phyloP scores from a whole-genome alignment of 2,113 vertebrate genomes.

The Alectura lathami region DNA sequence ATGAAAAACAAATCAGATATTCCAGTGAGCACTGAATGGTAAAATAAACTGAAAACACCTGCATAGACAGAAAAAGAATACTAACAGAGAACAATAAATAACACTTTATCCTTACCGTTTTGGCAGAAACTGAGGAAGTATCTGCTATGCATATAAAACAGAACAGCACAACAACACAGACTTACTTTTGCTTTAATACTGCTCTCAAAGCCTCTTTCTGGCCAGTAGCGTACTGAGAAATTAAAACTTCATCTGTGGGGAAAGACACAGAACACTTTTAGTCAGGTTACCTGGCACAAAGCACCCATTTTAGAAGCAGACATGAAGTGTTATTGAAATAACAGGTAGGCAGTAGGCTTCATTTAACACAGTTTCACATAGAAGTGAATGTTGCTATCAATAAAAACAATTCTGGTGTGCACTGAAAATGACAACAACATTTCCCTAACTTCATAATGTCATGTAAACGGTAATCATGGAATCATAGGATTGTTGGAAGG shows the following conservation, averaged over 20 bases:
- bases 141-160: background rate
- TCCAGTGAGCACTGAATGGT: background rate
- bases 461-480: background rate
- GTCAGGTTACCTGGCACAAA: background rate
- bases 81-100: background rate
- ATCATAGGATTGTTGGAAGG: no score
- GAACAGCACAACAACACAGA: background rate
- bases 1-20: background rate
- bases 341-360: background rate
- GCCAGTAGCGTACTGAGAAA: slow-evolving; percentile 82
- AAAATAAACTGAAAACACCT: background rate
- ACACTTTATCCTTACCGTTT: background rate
- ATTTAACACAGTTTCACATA: background rate
- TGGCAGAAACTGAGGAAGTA: background rate
- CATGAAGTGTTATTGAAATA: background rate
- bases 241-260: slow-evolving; percentile 79
- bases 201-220: slow-evolving; percentile 81
- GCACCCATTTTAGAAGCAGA: background rate
- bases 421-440: background rate
- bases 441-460: background rate
- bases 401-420: background rate
- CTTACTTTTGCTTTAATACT: slow-evolving; percentile 87
- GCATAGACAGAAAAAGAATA: background rate
- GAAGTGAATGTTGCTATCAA: background rate
- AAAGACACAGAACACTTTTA: background rate